A percentile compares a stretch with the other conserved stretches of the same genome.
Evolutionary conservation across 1,140 invertebrate genomes (phyloP).

Genomic region (Thaumatotibia leucotreta): DNA sequence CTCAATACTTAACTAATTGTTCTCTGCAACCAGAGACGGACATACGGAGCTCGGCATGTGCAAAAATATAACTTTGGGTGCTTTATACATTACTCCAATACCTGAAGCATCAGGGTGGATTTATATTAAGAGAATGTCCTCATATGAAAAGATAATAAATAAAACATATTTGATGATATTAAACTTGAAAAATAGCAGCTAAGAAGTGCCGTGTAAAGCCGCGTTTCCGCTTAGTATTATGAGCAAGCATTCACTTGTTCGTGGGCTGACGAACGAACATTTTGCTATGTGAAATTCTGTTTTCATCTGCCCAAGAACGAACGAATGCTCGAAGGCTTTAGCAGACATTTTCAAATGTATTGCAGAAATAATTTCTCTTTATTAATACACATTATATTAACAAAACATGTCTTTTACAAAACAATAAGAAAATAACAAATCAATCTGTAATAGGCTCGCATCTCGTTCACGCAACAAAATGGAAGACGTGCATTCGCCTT

Average conservation of each 20-base stretch:
- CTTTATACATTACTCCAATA: constrained; percentile 25
- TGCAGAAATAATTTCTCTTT: too few species aligned
- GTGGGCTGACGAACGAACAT: too few species aligned
- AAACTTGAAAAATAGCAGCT: neutral
- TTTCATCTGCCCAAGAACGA: too few species aligned
- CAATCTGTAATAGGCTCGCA: neutral
- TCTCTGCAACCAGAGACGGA: neutral
- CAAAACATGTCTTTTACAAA: too few species aligned
- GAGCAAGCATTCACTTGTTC: neutral
- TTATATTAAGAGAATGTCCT: constrained; percentile 25
- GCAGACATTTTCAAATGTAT: too few species aligned
- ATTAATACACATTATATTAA: too few species aligned
- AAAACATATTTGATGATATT: constrained; percentile 15
- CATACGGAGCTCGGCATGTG: constrained; percentile 28
- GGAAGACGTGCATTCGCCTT: constrained; percentile 29
- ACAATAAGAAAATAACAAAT: neutral
- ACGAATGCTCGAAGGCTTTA: too few species aligned
- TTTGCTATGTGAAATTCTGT: too few species aligned
- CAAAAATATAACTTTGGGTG: constrained; percentile 39
- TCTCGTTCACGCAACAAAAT: constrained; percentile 15
- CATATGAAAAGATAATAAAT: constrained; percentile 23
- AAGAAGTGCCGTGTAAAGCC: neutral
- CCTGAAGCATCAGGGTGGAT: neutral
- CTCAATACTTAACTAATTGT: neutral
- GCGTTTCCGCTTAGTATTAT: too few species aligned